These are phyloP conservation scores for Epinephelus coioides DNA, from an alignment of 2,797 vertebrate genomes.

Conservation along the genomic window DNA sequence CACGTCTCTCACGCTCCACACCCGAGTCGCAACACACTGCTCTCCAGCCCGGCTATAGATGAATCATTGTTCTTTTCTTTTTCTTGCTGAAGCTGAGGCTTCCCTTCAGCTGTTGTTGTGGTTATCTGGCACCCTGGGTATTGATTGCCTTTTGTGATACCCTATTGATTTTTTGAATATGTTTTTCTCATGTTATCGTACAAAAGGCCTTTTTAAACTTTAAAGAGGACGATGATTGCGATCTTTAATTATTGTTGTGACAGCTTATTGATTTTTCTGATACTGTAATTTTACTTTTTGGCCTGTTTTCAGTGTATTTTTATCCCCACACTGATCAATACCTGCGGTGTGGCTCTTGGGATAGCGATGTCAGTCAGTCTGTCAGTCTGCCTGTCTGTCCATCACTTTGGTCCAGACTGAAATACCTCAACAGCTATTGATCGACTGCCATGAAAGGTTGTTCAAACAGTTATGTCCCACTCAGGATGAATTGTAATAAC, in stretches of 20 bases:
- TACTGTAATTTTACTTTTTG: background rate
- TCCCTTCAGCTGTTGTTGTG: background rate
- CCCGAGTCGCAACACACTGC: background rate
- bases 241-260: slow-evolving; percentile 31
- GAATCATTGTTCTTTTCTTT: background rate
- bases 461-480: background rate
- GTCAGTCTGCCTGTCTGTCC: background rate
- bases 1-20: background rate
- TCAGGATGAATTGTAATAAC: background rate
- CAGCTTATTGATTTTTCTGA: background rate
- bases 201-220: background rate
- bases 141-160: slow-evolving; percentile 20
- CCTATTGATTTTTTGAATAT: slow-evolving; percentile 27
- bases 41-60: background rate
- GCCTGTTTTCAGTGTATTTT: background rate
- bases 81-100: background rate
- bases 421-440: background rate
- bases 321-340: background rate
- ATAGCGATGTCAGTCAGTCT: background rate
- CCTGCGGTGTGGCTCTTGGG: background rate
- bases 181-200: background rate
- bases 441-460: background rate
- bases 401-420: background rate
- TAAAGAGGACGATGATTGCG: slow-evolving; percentile 9
- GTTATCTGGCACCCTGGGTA: slow-evolving; percentile 7